Conservation (phyloP, 2,113 vertebrate genomes). For the Brevimyrus niger region DNA sequence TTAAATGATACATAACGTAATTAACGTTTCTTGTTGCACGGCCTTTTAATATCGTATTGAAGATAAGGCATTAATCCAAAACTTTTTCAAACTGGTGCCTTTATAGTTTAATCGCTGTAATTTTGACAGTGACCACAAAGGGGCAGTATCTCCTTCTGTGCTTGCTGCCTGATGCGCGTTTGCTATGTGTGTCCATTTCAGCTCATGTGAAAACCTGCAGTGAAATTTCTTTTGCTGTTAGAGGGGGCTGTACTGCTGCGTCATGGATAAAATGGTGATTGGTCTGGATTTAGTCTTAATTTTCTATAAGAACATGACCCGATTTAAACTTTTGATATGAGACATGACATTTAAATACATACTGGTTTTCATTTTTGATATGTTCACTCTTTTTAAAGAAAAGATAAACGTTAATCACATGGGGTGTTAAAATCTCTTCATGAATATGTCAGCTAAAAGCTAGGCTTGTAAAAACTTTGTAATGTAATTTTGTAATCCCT, state of each 20-base stretch:
- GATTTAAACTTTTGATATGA: neutral
- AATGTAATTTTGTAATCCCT: neutral
- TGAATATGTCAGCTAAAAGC: neutral
- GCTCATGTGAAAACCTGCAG: neutral
- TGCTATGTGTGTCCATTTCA: neutral
- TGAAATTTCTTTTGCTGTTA: neutral
- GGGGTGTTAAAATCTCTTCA: neutral
- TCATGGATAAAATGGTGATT: neutral
- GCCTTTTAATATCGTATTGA: neutral
- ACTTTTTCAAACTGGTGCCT: neutral
- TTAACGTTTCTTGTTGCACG: neutral
- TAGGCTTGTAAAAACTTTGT: neutral
- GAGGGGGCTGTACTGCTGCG: neutral
- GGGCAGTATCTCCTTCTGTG: conserved; percentile 9
- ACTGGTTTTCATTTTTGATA: neutral
- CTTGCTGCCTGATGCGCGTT: neutral
- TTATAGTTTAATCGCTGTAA: neutral
- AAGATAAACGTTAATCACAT: neutral
- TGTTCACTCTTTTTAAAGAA: neutral
- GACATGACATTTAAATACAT: neutral
- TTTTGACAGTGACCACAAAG: conserved; percentile 21
- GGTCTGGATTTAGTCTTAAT: neutral
- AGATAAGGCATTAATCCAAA: neutral
- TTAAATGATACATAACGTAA: no score
- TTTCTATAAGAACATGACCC: neutral